These are phyloP conservation scores for Tragelaphus buxtoni DNA, from an alignment of 2,113 vertebrate genomes.

Conservation along the genomic window DNA sequence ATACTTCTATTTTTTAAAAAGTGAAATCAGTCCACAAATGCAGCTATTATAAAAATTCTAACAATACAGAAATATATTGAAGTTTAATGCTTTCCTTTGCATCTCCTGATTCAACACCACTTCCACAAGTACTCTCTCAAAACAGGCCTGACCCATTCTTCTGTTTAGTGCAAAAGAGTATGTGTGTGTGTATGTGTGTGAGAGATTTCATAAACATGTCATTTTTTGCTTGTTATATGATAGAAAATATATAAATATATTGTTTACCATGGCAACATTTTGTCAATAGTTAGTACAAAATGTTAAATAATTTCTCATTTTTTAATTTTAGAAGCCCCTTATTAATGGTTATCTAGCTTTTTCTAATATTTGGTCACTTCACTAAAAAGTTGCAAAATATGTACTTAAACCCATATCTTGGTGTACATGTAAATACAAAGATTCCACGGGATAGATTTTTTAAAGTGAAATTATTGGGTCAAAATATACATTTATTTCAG, in stretches of 20 bases:
- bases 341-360: not conserved
- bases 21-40: not conserved
- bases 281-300: not conserved
- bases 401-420: not conserved
- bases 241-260: not conserved
- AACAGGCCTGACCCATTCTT: not conserved
- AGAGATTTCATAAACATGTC: not conserved
- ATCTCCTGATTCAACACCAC: not conserved
- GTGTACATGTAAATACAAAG: not conserved
- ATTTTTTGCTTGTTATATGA: not conserved
- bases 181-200: not conserved
- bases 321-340: not conserved
- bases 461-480: not conserved
- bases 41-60: not conserved
- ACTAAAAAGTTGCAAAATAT: not conserved
- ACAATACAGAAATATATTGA: not conserved
- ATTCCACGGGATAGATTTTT: not conserved
- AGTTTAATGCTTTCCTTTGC: not conserved
- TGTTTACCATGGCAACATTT: not conserved
- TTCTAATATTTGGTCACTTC: not conserved
- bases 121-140: not conserved
- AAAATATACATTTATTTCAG: not conserved
- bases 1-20: not conserved
- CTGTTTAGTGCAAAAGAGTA: not conserved
- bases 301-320: not conserved